These are phyloP conservation scores for Heliopora coerulea DNA, from an alignment of 92 coral and sea anemone species.

Conservation along the genomic window DNA sequence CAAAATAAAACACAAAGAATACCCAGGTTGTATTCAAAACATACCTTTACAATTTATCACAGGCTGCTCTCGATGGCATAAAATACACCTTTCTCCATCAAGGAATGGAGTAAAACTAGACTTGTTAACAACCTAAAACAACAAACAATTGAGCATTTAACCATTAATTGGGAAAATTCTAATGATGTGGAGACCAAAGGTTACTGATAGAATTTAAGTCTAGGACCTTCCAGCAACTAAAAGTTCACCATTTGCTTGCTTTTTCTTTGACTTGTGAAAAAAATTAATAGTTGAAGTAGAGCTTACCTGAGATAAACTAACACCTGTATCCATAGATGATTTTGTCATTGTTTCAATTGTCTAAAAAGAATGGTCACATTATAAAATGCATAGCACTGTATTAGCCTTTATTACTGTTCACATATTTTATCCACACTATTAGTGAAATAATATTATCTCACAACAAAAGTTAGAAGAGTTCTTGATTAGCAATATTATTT, in stretches of 20 bases:
- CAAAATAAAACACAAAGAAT: not conserved
- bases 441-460: no score
- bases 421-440: no score
- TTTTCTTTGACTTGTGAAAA: no score
- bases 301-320: constrained; percentile 24
- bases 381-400: no score
- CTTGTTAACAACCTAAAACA: constrained; percentile 32
- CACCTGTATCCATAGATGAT: constrained; percentile 23
- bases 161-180: not conserved
- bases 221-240: no score
- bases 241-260: not conserved
- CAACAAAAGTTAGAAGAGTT: no score
- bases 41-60: constrained; percentile 32
- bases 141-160: not conserved
- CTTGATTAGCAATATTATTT: no score
- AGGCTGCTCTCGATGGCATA: constrained; percentile 52
- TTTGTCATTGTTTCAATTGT: constrained; percentile 3
- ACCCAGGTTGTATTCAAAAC: not conserved
- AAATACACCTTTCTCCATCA: constrained; percentile 59
- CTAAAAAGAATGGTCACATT: not conserved
- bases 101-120: constrained; percentile 31
- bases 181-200: not conserved
- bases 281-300: not conserved
- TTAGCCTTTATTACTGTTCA: no score
- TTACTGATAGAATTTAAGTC: no score